These are phyloP conservation scores for Tetramorium parvispinum DNA, from an alignment of 1,140 invertebrate species.

Conservation along the genomic window DNA sequence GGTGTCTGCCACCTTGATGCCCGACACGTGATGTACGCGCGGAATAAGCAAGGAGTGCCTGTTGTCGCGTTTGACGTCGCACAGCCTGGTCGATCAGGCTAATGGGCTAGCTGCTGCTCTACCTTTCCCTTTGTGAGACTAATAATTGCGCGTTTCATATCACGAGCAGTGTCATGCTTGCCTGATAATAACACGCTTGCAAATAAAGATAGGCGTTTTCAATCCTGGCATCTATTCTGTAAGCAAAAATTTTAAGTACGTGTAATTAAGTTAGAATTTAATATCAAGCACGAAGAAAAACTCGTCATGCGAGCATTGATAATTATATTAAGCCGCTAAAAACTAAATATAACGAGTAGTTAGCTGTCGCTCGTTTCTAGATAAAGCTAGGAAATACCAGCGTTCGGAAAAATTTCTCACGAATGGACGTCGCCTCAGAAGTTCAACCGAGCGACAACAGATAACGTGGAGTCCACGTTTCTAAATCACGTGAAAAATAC, in stretches of 20 bases:
- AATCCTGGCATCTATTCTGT: background rate
- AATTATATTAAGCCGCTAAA: background rate
- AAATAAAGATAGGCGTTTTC: background rate
- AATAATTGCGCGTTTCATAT: conserved; percentile 16
- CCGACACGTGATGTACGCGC: background rate
- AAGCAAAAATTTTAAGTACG: background rate
- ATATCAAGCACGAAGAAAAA: background rate
- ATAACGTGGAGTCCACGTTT: conserved; percentile 16
- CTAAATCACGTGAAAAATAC: conserved; percentile 40
- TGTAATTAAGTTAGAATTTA: background rate
- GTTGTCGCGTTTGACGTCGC: conserved; percentile 35
- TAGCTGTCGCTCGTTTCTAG: background rate
- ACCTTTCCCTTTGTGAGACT: background rate
- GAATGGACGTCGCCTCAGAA: background rate
- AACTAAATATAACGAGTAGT: background rate
- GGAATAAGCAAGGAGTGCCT: conserved; percentile 8
- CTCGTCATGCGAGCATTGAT: background rate
- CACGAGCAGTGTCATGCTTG: background rate
- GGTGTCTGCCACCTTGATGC: background rate
- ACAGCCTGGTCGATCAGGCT: background rate
- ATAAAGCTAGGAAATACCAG: background rate
- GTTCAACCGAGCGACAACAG: conserved; percentile 20
- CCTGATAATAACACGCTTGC: background rate
- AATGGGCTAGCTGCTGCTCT: background rate
- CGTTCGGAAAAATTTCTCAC: conserved; percentile 28